Conservation (phyloP, 2,797 vertebrate genomes). For the Aldrovandia affinis region DNA sequence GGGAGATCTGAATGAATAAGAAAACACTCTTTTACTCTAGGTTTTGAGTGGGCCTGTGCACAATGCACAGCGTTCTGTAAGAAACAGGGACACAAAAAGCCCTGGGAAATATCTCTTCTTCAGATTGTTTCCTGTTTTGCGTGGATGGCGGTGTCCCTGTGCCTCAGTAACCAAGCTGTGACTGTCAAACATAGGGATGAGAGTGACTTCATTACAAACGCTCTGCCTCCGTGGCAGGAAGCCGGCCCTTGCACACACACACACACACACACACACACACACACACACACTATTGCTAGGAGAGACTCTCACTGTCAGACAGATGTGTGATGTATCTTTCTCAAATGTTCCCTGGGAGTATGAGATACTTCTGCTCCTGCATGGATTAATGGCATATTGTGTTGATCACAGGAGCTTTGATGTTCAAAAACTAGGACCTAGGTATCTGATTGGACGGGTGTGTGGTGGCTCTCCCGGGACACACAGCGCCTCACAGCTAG, state of each 20-base stretch:
- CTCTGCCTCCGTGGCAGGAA: not conserved
- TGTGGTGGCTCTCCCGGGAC: not conserved
- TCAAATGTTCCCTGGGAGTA: not conserved
- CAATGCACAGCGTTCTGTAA: slow-evolving; percentile 4
- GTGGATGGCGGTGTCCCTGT: not conserved
- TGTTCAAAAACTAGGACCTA: not conserved
- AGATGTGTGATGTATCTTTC: not conserved
- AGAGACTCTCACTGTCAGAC: not conserved
- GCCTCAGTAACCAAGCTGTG: not conserved
- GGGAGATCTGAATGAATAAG: too few relatives aligned
- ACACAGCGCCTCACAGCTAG: not conserved
- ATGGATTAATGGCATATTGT: not conserved
- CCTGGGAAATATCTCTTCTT: not conserved
- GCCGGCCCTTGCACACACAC: not conserved
- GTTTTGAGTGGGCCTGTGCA: slow-evolving; percentile 53
- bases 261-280: not conserved
- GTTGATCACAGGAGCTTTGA: not conserved
- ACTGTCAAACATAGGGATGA: not conserved
- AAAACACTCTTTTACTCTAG: slow-evolving; percentile 49
- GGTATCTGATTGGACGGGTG: not conserved
- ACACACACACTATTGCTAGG: not conserved
- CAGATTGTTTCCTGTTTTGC: not conserved
- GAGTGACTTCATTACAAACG: not conserved
- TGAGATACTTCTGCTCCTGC: not conserved
- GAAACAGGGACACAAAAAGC: not conserved